phyloP scores from a whole-genome alignment of 2,888 invertebrate genomes.

The Eilema griseolum region DNA sequence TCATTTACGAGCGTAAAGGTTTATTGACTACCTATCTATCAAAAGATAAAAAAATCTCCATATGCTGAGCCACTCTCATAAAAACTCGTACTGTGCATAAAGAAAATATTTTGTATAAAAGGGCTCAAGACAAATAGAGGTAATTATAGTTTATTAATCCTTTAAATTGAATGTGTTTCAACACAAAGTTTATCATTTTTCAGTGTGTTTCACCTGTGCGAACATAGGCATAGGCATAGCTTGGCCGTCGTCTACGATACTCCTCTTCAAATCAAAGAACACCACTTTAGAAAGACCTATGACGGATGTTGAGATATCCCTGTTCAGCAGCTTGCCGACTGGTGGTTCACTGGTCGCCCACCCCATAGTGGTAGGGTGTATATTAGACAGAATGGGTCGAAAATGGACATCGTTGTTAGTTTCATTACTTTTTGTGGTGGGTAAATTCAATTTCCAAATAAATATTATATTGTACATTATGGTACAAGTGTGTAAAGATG shows the following conservation, averaged over 20 bases:
- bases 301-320: constrained; percentile 61
- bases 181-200: not conserved
- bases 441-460: constrained; percentile 26
- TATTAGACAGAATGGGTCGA: constrained; percentile 66
- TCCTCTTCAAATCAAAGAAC: not conserved
- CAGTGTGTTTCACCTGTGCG: not conserved
- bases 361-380: constrained; percentile 57
- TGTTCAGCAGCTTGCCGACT: constrained; percentile 69
- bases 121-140: too few species aligned
- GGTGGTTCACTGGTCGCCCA: constrained; percentile 49
- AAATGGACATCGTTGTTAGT: constrained; percentile 59
- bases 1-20: too few species aligned
- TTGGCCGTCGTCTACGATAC: not conserved
- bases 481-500: too few species aligned
- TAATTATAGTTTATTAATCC: too few species aligned
- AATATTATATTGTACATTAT: too few species aligned
- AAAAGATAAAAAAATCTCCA: too few species aligned
- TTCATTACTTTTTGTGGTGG: constrained; percentile 62
- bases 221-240: not conserved
- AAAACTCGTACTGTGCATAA: too few species aligned
- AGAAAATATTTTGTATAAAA: too few species aligned
- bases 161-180: not conserved
- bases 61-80: too few species aligned
- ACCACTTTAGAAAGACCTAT: constrained; percentile 6
- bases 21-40: too few species aligned